Conservation (phyloP, 2,113 vertebrate genomes). For the Centropristis striata region DNA sequence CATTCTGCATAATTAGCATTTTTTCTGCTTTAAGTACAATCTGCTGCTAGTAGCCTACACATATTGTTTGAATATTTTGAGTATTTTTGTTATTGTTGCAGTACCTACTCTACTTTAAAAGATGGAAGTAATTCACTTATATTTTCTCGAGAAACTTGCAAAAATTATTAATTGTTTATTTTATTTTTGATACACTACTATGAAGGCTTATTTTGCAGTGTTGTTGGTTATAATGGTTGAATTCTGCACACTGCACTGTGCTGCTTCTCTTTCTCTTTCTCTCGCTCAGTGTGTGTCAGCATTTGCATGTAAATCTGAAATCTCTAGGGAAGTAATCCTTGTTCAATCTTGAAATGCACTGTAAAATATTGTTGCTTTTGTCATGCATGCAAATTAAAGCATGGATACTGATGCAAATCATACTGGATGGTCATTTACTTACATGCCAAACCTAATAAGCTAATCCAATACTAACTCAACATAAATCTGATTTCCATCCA, state of each 20-base stretch:
- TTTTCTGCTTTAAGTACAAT: neutral
- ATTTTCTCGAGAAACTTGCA: neutral
- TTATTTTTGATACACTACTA: neutral
- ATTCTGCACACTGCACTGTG: neutral
- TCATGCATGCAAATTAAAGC: neutral
- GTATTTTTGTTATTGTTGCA: neutral
- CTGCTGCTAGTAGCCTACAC: neutral
- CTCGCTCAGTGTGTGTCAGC: neutral
- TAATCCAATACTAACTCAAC: neutral
- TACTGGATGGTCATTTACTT: neutral
- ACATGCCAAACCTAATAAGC: neutral
- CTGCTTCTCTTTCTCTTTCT: neutral
- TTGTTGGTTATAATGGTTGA: slow-evolving; percentile 2
- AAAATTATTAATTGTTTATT: too few species aligned
- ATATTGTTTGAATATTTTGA: neutral
- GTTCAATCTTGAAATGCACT: neutral
- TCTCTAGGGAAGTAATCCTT: neutral
- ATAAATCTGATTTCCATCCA: neutral
- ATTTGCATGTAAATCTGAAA: slow-evolving; percentile 1
- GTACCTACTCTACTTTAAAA: too few species aligned
- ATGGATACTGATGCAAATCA: neutral
- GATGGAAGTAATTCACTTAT: too few species aligned
- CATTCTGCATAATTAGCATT: neutral
- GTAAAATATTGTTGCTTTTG: neutral
- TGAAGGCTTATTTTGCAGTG: slow-evolving; percentile 9